phyloP scores from a whole-genome alignment of 2,797 vertebrate genomes.

The Xiphophorus birchmanni region DNA sequence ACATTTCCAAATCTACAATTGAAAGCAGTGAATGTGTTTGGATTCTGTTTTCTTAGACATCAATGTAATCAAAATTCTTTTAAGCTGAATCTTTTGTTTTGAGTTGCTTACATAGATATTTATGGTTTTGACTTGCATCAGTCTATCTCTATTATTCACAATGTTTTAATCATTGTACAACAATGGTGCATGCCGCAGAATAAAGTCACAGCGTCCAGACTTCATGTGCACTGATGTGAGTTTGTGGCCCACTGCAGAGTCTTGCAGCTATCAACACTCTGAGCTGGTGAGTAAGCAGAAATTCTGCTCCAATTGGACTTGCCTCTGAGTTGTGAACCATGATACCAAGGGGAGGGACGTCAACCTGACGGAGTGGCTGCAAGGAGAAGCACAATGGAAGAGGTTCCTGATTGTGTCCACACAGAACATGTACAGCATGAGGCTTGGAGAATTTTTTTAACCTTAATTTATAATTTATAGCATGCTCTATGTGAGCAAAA shows the following conservation, averaged over 20 bases:
- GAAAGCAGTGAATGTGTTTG: neutral
- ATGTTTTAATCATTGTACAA: constrained; percentile 6
- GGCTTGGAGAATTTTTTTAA: constrained; percentile 52
- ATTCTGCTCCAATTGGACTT: constrained; percentile 55
- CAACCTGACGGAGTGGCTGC: constrained; percentile 33
- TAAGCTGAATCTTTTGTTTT: neutral
- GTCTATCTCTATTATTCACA: neutral
- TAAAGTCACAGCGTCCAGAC: constrained; percentile 17
- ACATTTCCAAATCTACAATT: neutral
- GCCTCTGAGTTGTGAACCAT: constrained; percentile 44
- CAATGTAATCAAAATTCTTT: neutral
- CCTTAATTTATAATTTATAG: constrained; percentile 69
- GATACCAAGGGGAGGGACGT: constrained; percentile 40
- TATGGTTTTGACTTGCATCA: neutral
- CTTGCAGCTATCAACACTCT: constrained; percentile 70
- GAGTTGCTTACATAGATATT: neutral
- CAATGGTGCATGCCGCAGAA: constrained; percentile 6
- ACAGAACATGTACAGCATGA: constrained; percentile 29
- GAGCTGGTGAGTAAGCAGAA: constrained; percentile 79
- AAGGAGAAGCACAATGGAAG: constrained; percentile 40
- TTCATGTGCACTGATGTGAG: constrained; percentile 29
- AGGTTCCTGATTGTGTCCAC: constrained; percentile 23
- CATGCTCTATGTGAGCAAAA: constrained; percentile 35
- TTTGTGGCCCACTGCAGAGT: constrained; percentile 50
- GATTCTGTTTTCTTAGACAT: neutral